These are phyloP conservation scores for Linyphia triangularis DNA, from an alignment of 2,888 invertebrate species.

Conservation along the genomic window DNA sequence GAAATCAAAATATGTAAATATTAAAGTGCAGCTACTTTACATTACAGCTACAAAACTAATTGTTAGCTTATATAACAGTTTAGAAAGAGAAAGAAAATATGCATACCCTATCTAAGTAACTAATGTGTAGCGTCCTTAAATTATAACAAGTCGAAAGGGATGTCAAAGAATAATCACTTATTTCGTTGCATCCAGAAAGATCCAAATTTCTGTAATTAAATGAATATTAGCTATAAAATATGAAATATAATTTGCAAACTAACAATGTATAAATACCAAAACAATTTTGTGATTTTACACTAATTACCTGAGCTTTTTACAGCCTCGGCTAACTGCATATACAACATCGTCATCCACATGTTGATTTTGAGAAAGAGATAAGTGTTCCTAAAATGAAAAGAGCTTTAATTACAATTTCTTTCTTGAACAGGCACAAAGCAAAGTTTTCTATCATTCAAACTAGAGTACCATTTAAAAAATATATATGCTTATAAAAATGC, in stretches of 20 bases:
- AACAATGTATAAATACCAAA: background rate
- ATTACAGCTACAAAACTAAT: too few species aligned
- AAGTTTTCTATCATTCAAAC: too few species aligned
- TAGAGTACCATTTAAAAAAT: background rate
- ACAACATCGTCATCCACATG: slow-evolving; percentile 71
- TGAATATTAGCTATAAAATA: background rate
- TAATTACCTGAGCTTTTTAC: slow-evolving; percentile 70
- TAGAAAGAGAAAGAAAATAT: background rate
- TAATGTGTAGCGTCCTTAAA: slow-evolving; percentile 67
- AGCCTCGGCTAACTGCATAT: slow-evolving; percentile 68
- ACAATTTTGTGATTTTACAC: background rate
- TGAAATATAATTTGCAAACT: background rate
- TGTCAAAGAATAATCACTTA: slow-evolving; percentile 71
- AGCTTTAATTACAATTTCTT: too few species aligned
- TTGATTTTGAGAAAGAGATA: slow-evolving; percentile 63
- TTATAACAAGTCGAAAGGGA: slow-evolving; percentile 63
- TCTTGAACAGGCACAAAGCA: too few species aligned
- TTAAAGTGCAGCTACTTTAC: too few species aligned
- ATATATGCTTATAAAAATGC: background rate
- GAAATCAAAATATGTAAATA: too few species aligned
- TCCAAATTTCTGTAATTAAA: slow-evolving; percentile 50
- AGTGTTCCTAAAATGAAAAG: slow-evolving; percentile 51
- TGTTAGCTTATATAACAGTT: background rate
- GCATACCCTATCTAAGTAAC: slow-evolving; percentile 71
- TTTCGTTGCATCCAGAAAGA: slow-evolving; percentile 60